These are phyloP conservation scores for Trialeurodes vaporariorum DNA, from an alignment of 1,140 invertebrate species.

Conservation along the genomic window DNA sequence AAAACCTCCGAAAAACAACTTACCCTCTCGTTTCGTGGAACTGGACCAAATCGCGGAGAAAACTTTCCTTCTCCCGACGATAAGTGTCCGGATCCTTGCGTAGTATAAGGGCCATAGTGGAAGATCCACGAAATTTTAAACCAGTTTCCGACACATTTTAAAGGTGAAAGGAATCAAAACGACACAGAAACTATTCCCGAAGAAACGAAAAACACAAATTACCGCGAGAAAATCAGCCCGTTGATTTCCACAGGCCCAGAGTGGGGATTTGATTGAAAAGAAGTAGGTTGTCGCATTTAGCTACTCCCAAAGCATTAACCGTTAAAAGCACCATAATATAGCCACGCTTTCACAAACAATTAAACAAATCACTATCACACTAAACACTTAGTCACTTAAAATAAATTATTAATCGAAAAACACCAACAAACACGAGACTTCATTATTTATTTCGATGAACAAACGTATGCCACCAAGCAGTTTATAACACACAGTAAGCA, in stretches of 20 bases:
- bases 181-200: background rate
- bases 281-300: background rate
- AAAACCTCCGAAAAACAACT: constrained; percentile 30
- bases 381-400: background rate
- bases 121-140: constrained; percentile 1
- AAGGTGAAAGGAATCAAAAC: background rate
- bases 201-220: background rate
- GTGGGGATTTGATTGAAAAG: background rate
- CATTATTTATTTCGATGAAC: background rate
- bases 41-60: constrained; percentile 64
- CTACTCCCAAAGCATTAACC: background rate
- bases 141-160: background rate
- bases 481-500: background rate
- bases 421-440: background rate
- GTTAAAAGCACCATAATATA: background rate
- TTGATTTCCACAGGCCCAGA: background rate
- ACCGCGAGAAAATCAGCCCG: background rate
- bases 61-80: constrained; percentile 44
- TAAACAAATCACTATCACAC: background rate
- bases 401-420: background rate
- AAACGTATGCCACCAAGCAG: background rate
- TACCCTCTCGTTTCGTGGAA: constrained; percentile 77
- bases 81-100: constrained; percentile 59
- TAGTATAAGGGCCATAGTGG: constrained; percentile 50
- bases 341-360: background rate